These are phyloP conservation scores for Halcyon smyrnensis DNA, from an alignment of 2,797 vertebrate species.

Conservation along the genomic window DNA sequence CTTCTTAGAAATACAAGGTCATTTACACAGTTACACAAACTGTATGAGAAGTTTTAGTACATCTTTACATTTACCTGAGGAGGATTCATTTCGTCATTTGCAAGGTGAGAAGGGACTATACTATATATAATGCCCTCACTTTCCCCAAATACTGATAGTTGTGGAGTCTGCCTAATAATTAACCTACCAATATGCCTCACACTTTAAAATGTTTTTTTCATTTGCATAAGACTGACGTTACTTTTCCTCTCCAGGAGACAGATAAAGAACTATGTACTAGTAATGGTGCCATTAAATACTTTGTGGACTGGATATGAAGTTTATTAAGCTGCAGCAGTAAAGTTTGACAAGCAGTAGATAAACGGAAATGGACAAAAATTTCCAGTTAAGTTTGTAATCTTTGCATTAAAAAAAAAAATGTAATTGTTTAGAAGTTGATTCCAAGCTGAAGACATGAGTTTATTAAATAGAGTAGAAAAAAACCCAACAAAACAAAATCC, in stretches of 20 bases:
- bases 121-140: neutral
- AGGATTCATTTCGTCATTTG: neutral
- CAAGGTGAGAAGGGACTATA: neutral
- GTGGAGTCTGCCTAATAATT: neutral
- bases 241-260: neutral
- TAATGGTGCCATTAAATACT: neutral
- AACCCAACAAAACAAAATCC: neutral
- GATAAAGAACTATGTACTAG: neutral
- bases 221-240: neutral
- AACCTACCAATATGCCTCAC: neutral
- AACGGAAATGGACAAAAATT: neutral
- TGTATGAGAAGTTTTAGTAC: neutral
- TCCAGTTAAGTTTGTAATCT: neutral
- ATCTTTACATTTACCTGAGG: neutral
- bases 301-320: neutral
- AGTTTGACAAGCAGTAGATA: neutral
- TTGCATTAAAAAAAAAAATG: neutral
- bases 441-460: slow-evolving; percentile 64
- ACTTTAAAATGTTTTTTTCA: neutral
- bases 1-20: neutral
- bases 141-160: neutral
- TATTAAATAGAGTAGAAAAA: slow-evolving; percentile 73
- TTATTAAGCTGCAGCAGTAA: neutral
- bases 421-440: neutral
- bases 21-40: neutral